Evolutionary conservation across 2,113 vertebrate species (phyloP).

Genomic region (Phalacrocorax brasilianus): DNA sequence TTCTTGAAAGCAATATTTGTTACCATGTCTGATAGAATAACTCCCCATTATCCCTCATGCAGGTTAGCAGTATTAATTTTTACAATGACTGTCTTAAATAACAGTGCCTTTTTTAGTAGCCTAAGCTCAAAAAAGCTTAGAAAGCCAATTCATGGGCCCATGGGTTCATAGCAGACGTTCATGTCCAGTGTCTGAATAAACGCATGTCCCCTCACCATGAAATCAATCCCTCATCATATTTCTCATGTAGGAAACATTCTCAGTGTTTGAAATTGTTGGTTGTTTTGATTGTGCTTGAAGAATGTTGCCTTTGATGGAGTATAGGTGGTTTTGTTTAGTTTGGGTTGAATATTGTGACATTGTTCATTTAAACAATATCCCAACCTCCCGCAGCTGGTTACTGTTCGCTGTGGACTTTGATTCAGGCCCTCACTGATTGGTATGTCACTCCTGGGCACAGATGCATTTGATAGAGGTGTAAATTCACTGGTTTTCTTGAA

Average conservation of each 20-base stretch:
- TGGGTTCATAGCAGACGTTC: neutral
- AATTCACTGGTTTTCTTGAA: neutral
- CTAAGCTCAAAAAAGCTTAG: neutral
- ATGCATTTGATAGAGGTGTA: neutral
- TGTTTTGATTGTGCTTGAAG: neutral
- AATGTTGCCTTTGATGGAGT: neutral
- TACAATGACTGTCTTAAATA: neutral
- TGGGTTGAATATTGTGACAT: neutral
- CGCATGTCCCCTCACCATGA: neutral
- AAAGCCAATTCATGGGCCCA: neutral
- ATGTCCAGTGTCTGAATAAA: neutral
- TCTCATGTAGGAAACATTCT: neutral
- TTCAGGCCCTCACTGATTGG: neutral
- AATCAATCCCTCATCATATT: neutral
- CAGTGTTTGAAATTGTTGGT: neutral
- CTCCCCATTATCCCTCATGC: neutral
- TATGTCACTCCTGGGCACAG: neutral
- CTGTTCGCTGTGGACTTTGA: neutral
- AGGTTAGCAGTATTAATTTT: neutral
- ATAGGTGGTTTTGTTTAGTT: neutral
- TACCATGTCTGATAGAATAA: neutral
- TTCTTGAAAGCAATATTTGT: neutral
- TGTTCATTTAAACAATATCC: neutral
- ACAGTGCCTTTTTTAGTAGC: neutral
- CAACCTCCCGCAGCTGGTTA: too few species aligned